Conservation (phyloP, 35 echinoderm and acorn worm genomes). For the Strongylocentrotus purpuratus region DNA sequence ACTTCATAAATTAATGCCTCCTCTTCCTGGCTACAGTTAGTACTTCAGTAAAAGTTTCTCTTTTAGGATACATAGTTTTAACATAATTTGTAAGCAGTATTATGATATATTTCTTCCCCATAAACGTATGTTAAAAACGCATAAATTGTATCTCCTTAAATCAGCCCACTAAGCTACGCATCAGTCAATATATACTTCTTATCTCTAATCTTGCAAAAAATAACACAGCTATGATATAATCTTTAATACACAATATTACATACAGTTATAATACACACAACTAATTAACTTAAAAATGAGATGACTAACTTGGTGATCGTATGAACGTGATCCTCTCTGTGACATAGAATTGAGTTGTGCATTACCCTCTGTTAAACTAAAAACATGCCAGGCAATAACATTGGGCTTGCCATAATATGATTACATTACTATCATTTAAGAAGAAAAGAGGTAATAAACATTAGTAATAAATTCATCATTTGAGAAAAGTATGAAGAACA, state of each 20-base stretch:
- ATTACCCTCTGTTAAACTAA: neutral
- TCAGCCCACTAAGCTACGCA: neutral
- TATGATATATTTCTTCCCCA: neutral
- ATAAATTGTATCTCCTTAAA: neutral
- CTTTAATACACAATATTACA: neutral
- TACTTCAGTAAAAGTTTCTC: too few species aligned
- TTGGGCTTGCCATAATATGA: neutral
- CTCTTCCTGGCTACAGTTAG: too few species aligned
- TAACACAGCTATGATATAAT: neutral
- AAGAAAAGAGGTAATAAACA: neutral
- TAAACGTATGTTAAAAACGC: neutral
- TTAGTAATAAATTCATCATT: neutral
- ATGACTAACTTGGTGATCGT: neutral
- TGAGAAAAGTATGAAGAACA: neutral
- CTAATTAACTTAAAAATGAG: neutral
- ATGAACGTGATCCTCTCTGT: neutral
- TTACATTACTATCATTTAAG: neutral
- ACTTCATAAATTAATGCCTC: too few species aligned
- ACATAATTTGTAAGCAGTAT: too few species aligned
- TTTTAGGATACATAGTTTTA: too few species aligned
- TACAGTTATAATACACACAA: neutral
- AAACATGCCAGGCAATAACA: neutral
- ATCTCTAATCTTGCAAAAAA: neutral
- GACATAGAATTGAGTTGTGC: neutral
- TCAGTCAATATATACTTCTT: neutral